Evolutionary conservation across 2,113 vertebrate species (phyloP), one percentile per base, ranked within the genome.

Genomic region (Seriola aureovittata): DNA sequence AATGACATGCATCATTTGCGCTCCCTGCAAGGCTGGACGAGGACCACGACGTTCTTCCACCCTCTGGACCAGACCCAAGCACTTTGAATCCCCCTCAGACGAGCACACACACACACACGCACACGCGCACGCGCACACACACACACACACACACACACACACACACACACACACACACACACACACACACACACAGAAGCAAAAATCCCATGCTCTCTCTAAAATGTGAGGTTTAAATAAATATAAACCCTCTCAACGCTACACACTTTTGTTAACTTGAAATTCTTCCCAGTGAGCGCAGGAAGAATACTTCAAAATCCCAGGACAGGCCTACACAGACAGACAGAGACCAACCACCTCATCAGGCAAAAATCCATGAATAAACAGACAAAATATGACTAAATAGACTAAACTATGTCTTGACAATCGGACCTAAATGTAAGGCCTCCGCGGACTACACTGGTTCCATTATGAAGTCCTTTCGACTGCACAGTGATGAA

Each of bases 1-100:
- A 89, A 91, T 89, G 90, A 92, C 89, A 90, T 70, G 84, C 85
- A 78, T 85, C 85, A 81, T 88, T 87, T 88, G 57, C 64, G 57
- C 83, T 89, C 79, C 73, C 84, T 63, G 78, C 82, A 21, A 73
- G 78, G 82, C 62, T 66, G 62, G 71, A 87, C 70, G 54, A 73
- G 60, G 81, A 69, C 72, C 79, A 0, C 29, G 9, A 29, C 78
- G 54, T 78, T 65, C 80, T 57, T 54, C 79, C 71, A 7, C 40
- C 81, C 71, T 69, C 84, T 85, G 84, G 72, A 80, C 65, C 66
- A 32, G 62, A 52, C 59, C 71, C 65, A 59, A 67, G 68, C 77
- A 4, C 48, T 25, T 62, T 65, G 42, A 32, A n/a, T 11, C 0
- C 34, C 25, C 38, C 32, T 10, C 21, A 48, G 21, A 29, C 1